Base-by-base conservation (phyloP, 2,888 invertebrate species). In the Chaetogeoica ovagalla region DNA sequence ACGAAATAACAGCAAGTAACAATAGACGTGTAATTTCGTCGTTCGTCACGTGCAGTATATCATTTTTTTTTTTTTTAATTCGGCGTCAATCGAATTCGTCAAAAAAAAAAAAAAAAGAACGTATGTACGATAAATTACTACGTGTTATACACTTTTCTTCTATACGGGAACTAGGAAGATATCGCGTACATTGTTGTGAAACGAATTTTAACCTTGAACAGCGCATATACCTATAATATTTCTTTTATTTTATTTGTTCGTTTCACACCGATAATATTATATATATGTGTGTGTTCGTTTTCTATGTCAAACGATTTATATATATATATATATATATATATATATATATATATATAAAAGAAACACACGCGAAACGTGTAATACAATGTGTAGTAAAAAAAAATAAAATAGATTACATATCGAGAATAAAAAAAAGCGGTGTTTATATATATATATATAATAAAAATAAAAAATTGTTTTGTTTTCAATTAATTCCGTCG, bases 121-220 rank as follows among this genome's bases (percentile, higher is more conserved):
- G 43, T 43, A 9, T 4, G 39, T 43, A 43, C 30, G 30, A 30
- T 7, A 43, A 43, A 43, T 59, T 9, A 23, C n/a, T 39, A 6
- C 21, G 23, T 59, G 66, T 75, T 66, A 23, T 75, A 66, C 65
- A n/a, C n/a, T n/a, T n/a, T n/a, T n/a, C n/a, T n/a, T n/a, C n/a
- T n/a, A n/a, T n/a, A n/a, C n/a, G n/a, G 66, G n/a, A 75, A 66
- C 75, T 39, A 75, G 57, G 15, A 75, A 66, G 59, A 63, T 77
- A 60, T 37, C n/a, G 57, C 43, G 43, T 71, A 60, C 23, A 52
- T 60, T 69, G 55, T 69, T 69, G 52, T 69, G 69, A 77, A 77
- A 69, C 52, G 19, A 52, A 77, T 69, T 48, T 60, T 69, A 59
- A 75, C 75, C 75, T 75, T 75, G 75, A 75, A 59, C 4, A 75